Evolutionary conservation across 2,113 vertebrate species (phyloP).

Genomic region (Ptyas mucosa): DNA sequence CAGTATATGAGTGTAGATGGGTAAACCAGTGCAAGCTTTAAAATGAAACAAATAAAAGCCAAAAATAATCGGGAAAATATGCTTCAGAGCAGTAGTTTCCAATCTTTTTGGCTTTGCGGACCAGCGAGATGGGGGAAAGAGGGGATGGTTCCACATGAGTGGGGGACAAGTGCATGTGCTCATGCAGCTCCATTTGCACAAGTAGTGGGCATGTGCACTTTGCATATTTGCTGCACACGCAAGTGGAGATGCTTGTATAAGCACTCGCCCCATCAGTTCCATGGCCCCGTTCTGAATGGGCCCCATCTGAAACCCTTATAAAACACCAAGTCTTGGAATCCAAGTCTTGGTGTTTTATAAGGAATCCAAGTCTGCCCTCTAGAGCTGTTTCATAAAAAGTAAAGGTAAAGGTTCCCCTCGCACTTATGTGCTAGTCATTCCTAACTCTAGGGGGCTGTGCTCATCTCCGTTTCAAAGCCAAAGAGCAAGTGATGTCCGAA

Average conservation of each 20-base stretch:
- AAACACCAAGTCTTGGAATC: too few relatives aligned
- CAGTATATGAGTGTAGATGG: background rate
- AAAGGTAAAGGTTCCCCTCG: too few relatives aligned
- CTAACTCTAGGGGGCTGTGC: too few relatives aligned
- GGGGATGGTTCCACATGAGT: background rate
- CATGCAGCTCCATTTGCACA: background rate
- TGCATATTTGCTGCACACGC: accelerated
- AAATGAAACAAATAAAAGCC: background rate
- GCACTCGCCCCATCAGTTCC: background rate
- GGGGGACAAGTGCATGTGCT: background rate
- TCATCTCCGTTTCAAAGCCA: too few relatives aligned
- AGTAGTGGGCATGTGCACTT: background rate
- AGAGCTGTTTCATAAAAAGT: background rate
- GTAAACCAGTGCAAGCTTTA: background rate
- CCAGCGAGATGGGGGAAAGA: background rate
- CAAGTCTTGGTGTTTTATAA: too few relatives aligned
- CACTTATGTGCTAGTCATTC: too few relatives aligned
- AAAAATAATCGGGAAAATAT: background rate
- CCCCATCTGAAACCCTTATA: too few relatives aligned
- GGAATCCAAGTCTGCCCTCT: background rate
- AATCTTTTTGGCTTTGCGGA: background rate
- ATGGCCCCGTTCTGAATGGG: background rate
- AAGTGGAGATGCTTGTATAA: background rate
- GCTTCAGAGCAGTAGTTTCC: background rate
- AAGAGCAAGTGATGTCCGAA: too few relatives aligned